Conservation (phyloP, 2,888 invertebrate genomes). For the Polyploca ridens region DNA sequence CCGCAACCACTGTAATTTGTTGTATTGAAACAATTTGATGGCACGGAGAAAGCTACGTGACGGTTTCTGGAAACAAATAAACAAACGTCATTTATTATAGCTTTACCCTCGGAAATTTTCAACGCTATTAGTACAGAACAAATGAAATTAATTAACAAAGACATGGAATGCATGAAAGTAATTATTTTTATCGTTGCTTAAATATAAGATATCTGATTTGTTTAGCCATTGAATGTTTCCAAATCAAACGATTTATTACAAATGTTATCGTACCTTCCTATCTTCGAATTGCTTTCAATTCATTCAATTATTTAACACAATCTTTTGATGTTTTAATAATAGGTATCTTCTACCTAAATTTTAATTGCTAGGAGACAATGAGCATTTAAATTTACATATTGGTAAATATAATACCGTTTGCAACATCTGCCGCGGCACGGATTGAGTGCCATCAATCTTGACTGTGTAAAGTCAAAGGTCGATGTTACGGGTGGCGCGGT, state of each 20-base stretch:
- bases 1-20: background rate
- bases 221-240: too few relatives aligned
- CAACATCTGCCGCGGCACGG: background rate
- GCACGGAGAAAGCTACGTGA: background rate
- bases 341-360: too few relatives aligned
- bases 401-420: background rate
- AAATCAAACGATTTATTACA: too few relatives aligned
- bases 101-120: background rate
- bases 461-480: background rate
- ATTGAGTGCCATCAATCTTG: background rate
- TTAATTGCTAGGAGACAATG: background rate
- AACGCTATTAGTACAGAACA: background rate
- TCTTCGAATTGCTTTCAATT: too few relatives aligned
- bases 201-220: background rate
- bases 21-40: constrained; percentile 7
- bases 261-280: too few relatives aligned
- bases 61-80: background rate
- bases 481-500: background rate
- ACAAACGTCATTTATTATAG: background rate
- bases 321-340: too few relatives aligned
- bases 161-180: background rate
- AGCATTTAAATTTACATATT: background rate
- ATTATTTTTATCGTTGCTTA: background rate
- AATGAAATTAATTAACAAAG: background rate
- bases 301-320: too few relatives aligned